These are phyloP conservation scores for Sebastes flavidus DNA, from an alignment of 2,797 vertebrate genomes.

Conservation along the genomic window DNA sequence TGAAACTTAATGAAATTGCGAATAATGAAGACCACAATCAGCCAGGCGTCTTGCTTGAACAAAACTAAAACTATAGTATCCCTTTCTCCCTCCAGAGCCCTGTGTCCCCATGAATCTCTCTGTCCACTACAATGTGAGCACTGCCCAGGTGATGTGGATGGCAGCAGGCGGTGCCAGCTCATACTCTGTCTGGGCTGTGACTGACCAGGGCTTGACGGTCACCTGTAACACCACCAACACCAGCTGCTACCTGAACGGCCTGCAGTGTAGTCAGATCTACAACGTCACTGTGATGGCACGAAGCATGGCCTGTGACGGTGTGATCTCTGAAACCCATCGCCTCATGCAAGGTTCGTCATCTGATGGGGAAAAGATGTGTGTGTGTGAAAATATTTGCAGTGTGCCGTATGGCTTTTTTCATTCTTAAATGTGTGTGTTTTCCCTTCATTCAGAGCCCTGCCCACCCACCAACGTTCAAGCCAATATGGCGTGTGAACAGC, in stretches of 20 bases:
- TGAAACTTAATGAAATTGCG: neutral
- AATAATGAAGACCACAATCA: neutral
- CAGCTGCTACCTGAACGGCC: constrained; percentile 60
- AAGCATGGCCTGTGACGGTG: constrained; percentile 51
- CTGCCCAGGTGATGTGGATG: constrained; percentile 50
- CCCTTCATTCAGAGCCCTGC: constrained; percentile 74
- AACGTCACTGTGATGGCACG: constrained; percentile 69
- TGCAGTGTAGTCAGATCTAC: constrained; percentile 76
- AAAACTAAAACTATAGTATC: neutral
- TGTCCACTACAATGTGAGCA: constrained; percentile 54
- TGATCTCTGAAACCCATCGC: constrained; percentile 28
- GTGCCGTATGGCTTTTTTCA: neutral
- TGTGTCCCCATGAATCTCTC: constrained; percentile 61
- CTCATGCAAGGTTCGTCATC: constrained; percentile 69
- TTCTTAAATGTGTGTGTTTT: neutral
- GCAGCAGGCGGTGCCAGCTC: constrained; percentile 31
- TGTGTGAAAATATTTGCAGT: neutral
- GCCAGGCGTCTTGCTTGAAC: neutral
- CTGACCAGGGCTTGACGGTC: constrained; percentile 1
- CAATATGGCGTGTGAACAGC: constrained; percentile 56
- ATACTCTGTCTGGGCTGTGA: constrained; percentile 63
- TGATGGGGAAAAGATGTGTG: neutral
- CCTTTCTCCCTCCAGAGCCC: constrained; percentile 54
- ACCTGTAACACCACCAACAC: constrained; percentile 54
- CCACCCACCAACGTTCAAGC: constrained; percentile 72